These are phyloP conservation scores for Micronycteris hirsuta DNA, from an alignment of 2,113 vertebrate genomes.

Conservation along the genomic window DNA sequence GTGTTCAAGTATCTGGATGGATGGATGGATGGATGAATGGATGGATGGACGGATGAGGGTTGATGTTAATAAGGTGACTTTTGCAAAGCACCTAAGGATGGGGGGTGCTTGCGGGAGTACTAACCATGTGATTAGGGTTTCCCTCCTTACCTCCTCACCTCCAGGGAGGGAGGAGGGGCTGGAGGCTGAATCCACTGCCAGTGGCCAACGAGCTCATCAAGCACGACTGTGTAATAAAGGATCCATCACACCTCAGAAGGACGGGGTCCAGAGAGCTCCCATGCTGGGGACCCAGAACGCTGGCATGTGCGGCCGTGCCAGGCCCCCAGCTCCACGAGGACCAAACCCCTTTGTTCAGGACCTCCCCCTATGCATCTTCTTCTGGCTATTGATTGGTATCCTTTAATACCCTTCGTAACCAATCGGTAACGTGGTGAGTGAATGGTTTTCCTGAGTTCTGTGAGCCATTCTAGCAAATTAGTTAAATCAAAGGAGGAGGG, in stretches of 20 bases:
- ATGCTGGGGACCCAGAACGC: not conserved
- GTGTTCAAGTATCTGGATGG: not conserved
- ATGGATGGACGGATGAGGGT: not conserved
- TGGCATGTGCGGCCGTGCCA: not conserved
- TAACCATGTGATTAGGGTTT: not conserved
- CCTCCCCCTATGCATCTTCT: not conserved
- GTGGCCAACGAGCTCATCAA: not conserved
- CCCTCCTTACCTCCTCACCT: not conserved
- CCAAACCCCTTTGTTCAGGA: not conserved
- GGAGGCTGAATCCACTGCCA: not conserved
- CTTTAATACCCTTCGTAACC: not conserved
- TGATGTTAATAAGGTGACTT: not conserved
- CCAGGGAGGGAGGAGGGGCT: not conserved
- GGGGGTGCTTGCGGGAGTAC: not conserved
- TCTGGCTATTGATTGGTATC: not conserved
- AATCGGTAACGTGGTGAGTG: not conserved
- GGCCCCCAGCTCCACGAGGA: not conserved
- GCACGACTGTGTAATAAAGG: not conserved
- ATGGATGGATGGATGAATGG: not conserved
- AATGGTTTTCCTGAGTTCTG: not conserved
- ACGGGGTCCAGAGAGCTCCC: not conserved
- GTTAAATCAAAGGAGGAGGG: too few relatives aligned
- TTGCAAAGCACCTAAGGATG: not conserved
- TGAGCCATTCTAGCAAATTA: not conserved
- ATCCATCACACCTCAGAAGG: not conserved